Evolutionary conservation across 2,113 vertebrate genomes (phyloP), one percentile per base, ranked within the genome.

Genomic region (Xiphophorus couchianus): DNA sequence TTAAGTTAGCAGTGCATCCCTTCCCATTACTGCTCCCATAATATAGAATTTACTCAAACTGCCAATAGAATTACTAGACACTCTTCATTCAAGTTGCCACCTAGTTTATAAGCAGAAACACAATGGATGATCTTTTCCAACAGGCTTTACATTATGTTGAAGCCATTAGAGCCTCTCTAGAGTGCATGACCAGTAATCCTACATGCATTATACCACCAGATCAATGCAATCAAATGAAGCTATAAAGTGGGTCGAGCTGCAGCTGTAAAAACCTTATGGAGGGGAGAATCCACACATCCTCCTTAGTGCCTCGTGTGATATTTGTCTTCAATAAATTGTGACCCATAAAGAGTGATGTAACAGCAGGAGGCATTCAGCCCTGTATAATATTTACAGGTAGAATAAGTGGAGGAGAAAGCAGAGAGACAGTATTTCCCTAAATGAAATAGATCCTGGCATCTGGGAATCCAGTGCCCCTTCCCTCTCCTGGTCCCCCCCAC

Each of bases 381-480:
- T 83, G 62, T 88, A 13, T 81, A 74, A 87, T 84, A 91, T 87
- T 86, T 88, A 86, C 82, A 87, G 85, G 75, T 78, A 27, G 71
- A 82, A 76, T 68, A 84, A 76, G 64, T 54, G 60, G 66, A 69
- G 54, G 82, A 66, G 48, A 68, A 78, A 75, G 77, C 76, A 64
- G 74, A 85, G 84, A 80, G 73, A 80, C 80, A 74, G 81, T 85
- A 88, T 90, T 89, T 78, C 74, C 78, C 77, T 81, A 86, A 90
- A 90, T 90, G 86, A 89, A 91, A 92, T 69, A 65, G 77, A 90
- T 86, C 71, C 83, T 78, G 78, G 85, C 89, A 88, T 83, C 76
- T 86, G 85, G 80, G 82, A 82, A 31, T 86, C 84, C 33, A 65
- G 74, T 19, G 42, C 61, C 66, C 78, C 71, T 15, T 66, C 64